phyloP scores from a whole-genome alignment of 2,113 vertebrate species.

The Myotis yumanensis region DNA sequence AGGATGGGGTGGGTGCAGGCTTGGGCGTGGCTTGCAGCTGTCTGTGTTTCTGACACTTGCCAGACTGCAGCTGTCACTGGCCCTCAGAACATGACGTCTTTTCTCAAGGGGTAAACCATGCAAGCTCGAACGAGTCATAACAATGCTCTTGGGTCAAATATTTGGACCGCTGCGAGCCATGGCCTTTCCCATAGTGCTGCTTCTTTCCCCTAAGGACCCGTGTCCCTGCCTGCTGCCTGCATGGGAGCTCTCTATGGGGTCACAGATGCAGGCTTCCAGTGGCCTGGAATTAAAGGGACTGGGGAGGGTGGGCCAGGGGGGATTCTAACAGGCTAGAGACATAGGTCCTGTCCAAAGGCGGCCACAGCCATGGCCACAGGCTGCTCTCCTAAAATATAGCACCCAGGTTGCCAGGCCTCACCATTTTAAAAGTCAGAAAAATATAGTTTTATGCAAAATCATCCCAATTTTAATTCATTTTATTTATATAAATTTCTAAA shows the following conservation, averaged over 20 bases:
- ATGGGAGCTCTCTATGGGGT: not conserved
- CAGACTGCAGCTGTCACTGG: not conserved
- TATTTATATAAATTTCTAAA: not conserved
- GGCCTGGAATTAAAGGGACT: not conserved
- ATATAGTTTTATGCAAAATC: not conserved
- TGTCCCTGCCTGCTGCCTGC: not conserved
- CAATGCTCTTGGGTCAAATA: not conserved
- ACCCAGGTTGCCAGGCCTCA: not conserved
- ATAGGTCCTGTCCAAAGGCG: rapidly evolving
- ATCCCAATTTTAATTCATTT: not conserved
- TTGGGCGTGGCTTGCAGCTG: not conserved
- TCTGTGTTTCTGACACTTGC: not conserved
- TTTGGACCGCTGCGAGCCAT: not conserved
- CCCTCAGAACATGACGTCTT: not conserved
- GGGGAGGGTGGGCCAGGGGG: not conserved
- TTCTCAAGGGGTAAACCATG: not conserved
- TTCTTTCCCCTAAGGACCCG: not conserved
- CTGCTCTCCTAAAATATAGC: not conserved
- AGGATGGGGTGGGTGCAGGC: not conserved
- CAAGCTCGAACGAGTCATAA: not conserved
- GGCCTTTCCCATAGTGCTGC: not conserved
- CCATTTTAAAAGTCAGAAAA: not conserved
- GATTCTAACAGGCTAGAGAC: not conserved
- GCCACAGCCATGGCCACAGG: not conserved
- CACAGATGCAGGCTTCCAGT: not conserved